Evolutionary conservation across 2,888 invertebrate genomes (phyloP), one percentile per base, ranked within the genome.

Genomic region (Gibbula magus): DNA sequence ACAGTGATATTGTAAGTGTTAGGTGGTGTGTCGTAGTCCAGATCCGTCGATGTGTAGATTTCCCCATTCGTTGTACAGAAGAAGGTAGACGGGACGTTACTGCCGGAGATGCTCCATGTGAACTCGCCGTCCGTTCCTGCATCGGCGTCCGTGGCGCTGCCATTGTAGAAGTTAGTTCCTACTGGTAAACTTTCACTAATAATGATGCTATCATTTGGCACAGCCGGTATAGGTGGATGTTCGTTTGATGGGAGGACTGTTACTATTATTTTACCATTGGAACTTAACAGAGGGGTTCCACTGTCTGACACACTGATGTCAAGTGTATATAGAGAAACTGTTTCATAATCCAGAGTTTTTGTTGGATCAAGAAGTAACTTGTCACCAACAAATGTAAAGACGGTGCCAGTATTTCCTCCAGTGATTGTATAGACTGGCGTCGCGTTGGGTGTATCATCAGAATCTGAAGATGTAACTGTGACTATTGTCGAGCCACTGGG

Each of bases 401-500:
- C 79, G 25, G 52, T 77, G 7, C 52, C 45, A 0, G 83, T 76
- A 73, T 84, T 82, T 18, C 85, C 85, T 22, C 66, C 56, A 13
- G 56, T 32, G 32, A 89, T 82, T 7, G 77, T 78, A 51, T 85
- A 86, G 10, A 73, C 75, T 1, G 86, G 61, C 8, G 80, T 81
- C 1, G 82, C 86, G 79, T 89, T 88, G 0, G 77, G 56, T 13
- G 85, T 88, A 3, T 81, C 85, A 61, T 89, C 89, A 53, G 77
- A 81, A 79, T 89, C 89, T 16, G 83, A 80, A 0, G 86, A 87
- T 8, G 79, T 82, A 8, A 90, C 78, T 13, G 76, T 54, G 16
- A 83, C 82, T 2, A 89, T 82, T 22, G 74, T 79, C n/a, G 85
- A 81, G 13, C 84, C 85, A 20, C 56, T 54, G 1, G 96, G 95